phyloP scores from a whole-genome alignment of 2,113 vertebrate genomes.

The Herpetotheres cachinnans region DNA sequence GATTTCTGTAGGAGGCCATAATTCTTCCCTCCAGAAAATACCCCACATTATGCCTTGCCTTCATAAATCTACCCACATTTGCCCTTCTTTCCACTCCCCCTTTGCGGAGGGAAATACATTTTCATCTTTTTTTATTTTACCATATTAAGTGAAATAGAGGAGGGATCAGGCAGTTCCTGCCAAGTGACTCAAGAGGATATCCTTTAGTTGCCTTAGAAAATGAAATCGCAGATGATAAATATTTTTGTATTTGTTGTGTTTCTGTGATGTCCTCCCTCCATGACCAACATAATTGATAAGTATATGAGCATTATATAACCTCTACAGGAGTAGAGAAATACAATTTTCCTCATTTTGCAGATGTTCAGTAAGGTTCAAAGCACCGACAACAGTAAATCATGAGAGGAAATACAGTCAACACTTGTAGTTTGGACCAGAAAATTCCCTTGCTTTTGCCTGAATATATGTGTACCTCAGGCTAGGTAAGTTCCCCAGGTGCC shows the following conservation, averaged over 20 bases:
- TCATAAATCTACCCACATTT: not conserved
- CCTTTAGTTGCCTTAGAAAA: not conserved
- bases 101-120: not conserved
- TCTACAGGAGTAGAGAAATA: not conserved
- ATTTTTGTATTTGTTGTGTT: not conserved
- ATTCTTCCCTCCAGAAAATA: not conserved
- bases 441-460: not conserved
- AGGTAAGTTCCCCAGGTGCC: not conserved
- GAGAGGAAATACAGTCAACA: not conserved
- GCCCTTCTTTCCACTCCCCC: not conserved
- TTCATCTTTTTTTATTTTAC: not conserved
- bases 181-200: not conserved
- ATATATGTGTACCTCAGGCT: not conserved
- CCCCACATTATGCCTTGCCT: not conserved
- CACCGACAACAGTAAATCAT: not conserved
- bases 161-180: not conserved
- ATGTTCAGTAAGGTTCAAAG: not conserved
- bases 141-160: not conserved
- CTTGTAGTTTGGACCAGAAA: not conserved
- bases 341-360: not conserved
- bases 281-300: not conserved
- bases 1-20: constrained; percentile 1
- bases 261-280: not conserved
- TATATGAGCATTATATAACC: not conserved
- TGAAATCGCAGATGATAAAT: not conserved